Evolutionary conservation across 2,797 vertebrate species (phyloP).

Genomic region (Borostomias antarcticus): DNA sequence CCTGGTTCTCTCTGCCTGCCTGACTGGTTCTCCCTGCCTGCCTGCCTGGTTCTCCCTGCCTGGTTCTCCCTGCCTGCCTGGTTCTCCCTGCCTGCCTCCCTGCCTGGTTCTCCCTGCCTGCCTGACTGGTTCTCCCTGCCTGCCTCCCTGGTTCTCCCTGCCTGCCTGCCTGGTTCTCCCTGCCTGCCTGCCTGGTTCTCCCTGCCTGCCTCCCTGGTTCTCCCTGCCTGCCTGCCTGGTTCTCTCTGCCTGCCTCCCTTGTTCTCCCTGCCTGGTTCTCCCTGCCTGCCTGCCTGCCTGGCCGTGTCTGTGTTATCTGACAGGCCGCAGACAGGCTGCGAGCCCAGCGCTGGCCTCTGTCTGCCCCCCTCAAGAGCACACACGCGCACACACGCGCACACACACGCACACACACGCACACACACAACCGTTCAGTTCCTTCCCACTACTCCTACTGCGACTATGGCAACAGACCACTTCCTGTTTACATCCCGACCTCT

Average conservation of each 20-base stretch:
- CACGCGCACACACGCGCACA: neutral
- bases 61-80: conserved; percentile 23
- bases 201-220: conserved; percentile 22
- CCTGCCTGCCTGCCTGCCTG: conserved; percentile 35
- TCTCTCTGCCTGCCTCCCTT: conserved; percentile 30
- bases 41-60: neutral
- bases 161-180: conserved; percentile 12
- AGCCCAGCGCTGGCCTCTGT: conserved; percentile 32
- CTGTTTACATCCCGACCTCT: conserved; percentile 52
- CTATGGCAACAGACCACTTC: conserved; percentile 41
- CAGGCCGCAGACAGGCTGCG: conserved; percentile 40
- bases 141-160: conserved; percentile 14
- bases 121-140: conserved; percentile 4
- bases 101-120: conserved; percentile 19
- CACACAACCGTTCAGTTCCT: conserved; percentile 9
- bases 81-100: neutral
- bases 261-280: too few relatives aligned
- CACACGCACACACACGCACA: conserved; percentile 10
- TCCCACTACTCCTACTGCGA: conserved; percentile 30
- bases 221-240: too few relatives aligned
- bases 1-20: conserved; percentile 16
- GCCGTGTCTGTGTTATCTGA: conserved; percentile 33
- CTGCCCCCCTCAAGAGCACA: conserved; percentile 25
- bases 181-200: conserved; percentile 9
- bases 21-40: neutral